Evolutionary conservation across 1,140 invertebrate species (phyloP), one percentile per base, ranked within the genome.

Genomic region (Platorchestia sp.): DNA sequence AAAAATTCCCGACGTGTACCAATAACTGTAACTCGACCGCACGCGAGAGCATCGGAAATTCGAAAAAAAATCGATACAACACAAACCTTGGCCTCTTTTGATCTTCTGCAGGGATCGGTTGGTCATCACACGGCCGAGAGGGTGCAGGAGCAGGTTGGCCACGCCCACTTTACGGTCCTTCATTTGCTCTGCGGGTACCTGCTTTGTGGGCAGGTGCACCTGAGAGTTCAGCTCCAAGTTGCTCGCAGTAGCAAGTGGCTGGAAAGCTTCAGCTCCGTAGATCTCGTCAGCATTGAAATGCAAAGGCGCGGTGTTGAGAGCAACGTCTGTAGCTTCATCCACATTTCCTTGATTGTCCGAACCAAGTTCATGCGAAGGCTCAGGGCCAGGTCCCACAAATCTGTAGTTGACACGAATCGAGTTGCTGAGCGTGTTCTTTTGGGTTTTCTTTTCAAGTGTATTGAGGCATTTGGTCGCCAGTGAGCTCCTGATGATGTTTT

Each of bases 51-150:
- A n/a, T n/a, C n/a, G 36, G 59, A 75, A 75, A 14, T 3, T 27
- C 27, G 14, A 10, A 36, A 10, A 3, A 36, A 27, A 27, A 75
- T 19, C 3, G 87, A 7, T 36, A 42, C n/a, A 89, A 44, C 41
- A 89, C 91, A 44, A 45, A 93, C 91, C 91, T 93, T 44, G 45
- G 10, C 45, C 91, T 0, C 40, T 42, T 36, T 47, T 45, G 19
- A 93, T 45, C 19, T 93, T 93, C 40, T 93, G 91, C 1, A 93
- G 44, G 5, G 91, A 93, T 6, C 91, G 91, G 44, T 93, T 93
- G 91, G 91, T 93, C 91, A 93, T 93, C 3, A 93, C 91, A 6
- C 91, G 91, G 40, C 91, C 91, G 6, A 93, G 91, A 1, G 91
- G 91, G 44, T 93, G 91, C 43, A 93, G 45, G 40, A 93, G 91